These are phyloP conservation scores for Malurus melanocephalus DNA, from an alignment of 2,113 vertebrate species.

Conservation along the genomic window DNA sequence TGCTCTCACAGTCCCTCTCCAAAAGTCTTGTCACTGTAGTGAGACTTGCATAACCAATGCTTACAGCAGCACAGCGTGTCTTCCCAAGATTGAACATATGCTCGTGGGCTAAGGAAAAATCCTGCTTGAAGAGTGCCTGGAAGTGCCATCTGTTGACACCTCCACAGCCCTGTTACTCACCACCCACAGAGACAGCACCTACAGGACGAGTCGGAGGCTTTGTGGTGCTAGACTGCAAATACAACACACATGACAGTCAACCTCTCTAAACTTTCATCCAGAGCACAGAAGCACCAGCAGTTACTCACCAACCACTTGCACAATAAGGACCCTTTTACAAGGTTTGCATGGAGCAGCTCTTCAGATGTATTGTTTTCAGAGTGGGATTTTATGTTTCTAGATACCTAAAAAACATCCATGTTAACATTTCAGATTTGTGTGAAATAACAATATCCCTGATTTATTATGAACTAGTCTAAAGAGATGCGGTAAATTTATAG, in stretches of 20 bases:
- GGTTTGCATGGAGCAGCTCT: background rate
- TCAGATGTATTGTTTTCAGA: background rate
- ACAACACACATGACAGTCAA: background rate
- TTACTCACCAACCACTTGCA: background rate
- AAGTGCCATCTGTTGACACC: background rate
- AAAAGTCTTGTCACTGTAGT: background rate
- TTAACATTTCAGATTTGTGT: background rate
- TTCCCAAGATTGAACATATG: background rate
- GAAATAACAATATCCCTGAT: background rate
- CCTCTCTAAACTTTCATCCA: background rate
- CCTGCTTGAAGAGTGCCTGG: background rate
- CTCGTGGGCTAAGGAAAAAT: background rate
- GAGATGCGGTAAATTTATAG: background rate
- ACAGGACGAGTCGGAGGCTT: background rate
- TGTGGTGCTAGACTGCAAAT: background rate
- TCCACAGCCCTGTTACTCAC: background rate
- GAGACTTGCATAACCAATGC: background rate
- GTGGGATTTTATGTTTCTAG: background rate
- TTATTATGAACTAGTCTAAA: background rate
- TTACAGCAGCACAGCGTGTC: background rate
- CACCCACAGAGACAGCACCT: background rate
- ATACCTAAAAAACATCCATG: background rate
- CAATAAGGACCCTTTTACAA: background rate
- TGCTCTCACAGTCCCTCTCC: background rate
- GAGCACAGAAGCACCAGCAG: background rate